A percentile compares a stretch with the other conserved stretches of the same genome.
phyloP scores from a whole-genome alignment of 30 jellyfish, hydroid and myxozoan genomes.

The Aurelia sp. region DNA sequence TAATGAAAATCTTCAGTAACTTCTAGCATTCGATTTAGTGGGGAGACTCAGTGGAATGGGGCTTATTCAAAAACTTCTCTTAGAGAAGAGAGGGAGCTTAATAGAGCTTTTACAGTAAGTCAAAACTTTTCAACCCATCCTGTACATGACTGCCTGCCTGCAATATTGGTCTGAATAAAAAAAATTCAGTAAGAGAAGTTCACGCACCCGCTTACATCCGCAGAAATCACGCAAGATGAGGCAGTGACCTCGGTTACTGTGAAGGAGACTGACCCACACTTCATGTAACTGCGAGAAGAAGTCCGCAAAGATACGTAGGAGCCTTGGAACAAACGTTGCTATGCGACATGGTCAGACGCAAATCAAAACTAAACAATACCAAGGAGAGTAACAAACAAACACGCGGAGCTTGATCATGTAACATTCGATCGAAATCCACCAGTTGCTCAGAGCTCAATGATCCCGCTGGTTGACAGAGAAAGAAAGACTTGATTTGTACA shows the following conservation, averaged over 20 bases:
- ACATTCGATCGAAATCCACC: neutral
- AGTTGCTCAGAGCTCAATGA: neutral
- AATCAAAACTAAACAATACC: conserved; percentile 17
- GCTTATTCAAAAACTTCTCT: too few relatives aligned
- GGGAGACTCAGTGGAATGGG: too few relatives aligned
- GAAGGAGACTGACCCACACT: neutral
- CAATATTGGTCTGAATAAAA: too few relatives aligned
- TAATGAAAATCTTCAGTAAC: too few relatives aligned
- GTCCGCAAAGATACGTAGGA: conserved; percentile 19
- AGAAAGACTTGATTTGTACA: neutral
- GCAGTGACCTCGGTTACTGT: neutral
- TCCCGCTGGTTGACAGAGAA: neutral
- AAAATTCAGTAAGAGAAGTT: too few relatives aligned
- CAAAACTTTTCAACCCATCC: too few relatives aligned
- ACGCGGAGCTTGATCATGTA: neutral
- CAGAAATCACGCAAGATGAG: too few relatives aligned
- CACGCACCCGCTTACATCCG: too few relatives aligned
- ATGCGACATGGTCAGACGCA: conserved; percentile 24
- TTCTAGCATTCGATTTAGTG: too few relatives aligned
- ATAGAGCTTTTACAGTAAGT: too few relatives aligned
- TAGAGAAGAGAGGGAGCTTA: too few relatives aligned
- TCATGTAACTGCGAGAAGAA: neutral
- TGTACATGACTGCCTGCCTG: too few relatives aligned
- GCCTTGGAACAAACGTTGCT: conserved; percentile 33
- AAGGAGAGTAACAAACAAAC: conserved; percentile 53